Base-by-base conservation (phyloP, 2,888 invertebrate species). In the Apotomis capreana region DNA sequence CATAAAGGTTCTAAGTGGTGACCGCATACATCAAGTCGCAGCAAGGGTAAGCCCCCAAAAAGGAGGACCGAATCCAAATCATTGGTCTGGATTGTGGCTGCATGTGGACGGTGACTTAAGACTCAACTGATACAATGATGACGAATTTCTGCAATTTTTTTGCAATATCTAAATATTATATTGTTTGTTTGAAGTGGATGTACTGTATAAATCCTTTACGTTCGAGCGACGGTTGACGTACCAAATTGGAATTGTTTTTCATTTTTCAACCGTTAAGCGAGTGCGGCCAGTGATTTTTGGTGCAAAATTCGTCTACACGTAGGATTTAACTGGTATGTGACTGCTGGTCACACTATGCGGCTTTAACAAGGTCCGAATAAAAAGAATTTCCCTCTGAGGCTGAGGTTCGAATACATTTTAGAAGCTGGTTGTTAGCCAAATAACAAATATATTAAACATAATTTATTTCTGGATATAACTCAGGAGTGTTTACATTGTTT, bases 241-340 rank as follows among this genome's bases (percentile, higher is more conserved):
- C 88, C 85, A 85, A 91, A 89, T 90, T 91, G 86, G 87, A 90
- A 91, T 89, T 91, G 89, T 90, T 91, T 90, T 90, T 89, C 85
- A 87, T 89, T 91, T 91, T 91, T 89, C 83, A 79, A 85, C 81
- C 84, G 85, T 85, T 85, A 87, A 87, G 83, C 86, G 79, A 78
- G 80, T 84, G 84, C 79, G 84, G 84, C 83, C 88, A 87, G 87
- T 84, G 88, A 85, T 89, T 89, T 83, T 77, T 68, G 67, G 69
- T 36, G 51, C 44, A 44, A 71, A 71, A 71, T 71, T 68, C 71
- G 67, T 36, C 71, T 71, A 58, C 71, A 36, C 61, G 46, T 60
- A 49, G 70, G 37, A 60, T 69, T 70, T 65, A 70, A 61, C 65
- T 67, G 60, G 55, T 61, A 55, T 60, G 70, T 61, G 54, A 59